Evolutionary conservation across 1,140 invertebrate genomes (phyloP).

Genomic region (Phymastichus coffea): DNA sequence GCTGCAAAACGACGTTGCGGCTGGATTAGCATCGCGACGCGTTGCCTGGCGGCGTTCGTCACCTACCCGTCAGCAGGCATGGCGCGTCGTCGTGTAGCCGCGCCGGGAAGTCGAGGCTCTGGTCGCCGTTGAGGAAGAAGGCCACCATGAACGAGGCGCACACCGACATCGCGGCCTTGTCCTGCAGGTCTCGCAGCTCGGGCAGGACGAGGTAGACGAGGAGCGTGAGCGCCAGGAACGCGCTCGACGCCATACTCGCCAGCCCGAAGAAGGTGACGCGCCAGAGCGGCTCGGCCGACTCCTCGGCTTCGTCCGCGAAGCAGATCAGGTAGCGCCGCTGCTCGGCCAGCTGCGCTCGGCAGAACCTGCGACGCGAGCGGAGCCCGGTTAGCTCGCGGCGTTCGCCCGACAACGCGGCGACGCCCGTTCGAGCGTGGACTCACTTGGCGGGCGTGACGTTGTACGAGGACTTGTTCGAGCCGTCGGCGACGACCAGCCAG

Average conservation of each 20-base stretch:
- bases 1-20: conserved; percentile 46
- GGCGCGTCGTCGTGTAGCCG: conserved; percentile 25
- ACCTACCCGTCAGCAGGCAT: conserved; percentile 58
- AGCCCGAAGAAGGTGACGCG: conserved; percentile 49
- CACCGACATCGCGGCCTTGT: conserved; percentile 53
- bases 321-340: conserved; percentile 61
- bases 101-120: background rate
- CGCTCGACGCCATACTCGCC: conserved; percentile 59
- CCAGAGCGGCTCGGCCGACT: conserved; percentile 19
- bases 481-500: conserved; percentile 12
- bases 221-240: conserved; percentile 61
- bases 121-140: conserved; percentile 12
- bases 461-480: background rate
- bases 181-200: conserved; percentile 60
- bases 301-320: conserved; percentile 42
- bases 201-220: conserved; percentile 61
- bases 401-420: no score
- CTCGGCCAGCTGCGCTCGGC: conserved; percentile 38
- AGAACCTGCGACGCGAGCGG: no score
- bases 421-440: no score
- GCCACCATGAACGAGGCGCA: conserved; percentile 54
- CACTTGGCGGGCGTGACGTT: conserved; percentile 27
- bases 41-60: no score
- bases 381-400: no score
- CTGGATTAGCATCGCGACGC: no score